Conservation (phyloP, 2,888 invertebrate genomes). For the Nemurella pictetii region DNA sequence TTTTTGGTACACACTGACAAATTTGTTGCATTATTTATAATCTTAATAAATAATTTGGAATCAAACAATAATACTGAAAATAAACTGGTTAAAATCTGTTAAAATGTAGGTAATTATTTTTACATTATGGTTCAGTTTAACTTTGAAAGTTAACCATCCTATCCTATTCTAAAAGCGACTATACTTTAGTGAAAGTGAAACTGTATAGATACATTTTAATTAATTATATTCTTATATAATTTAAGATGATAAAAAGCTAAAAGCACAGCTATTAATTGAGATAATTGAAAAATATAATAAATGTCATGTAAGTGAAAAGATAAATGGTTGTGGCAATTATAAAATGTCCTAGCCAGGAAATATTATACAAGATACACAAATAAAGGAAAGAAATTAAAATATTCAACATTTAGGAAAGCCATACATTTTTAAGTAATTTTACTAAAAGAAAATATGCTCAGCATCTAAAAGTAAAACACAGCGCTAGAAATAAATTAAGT, state of each 20-base stretch:
- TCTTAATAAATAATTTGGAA: background rate
- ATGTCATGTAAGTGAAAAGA: no score
- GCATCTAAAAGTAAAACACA: no score
- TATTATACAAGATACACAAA: no score
- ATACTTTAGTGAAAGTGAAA: background rate
- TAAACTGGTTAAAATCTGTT: background rate
- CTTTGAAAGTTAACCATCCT: background rate
- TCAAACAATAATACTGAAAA: background rate
- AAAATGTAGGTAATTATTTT: background rate
- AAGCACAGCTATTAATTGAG: background rate
- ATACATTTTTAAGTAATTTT: no score
- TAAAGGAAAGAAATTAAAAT: no score
- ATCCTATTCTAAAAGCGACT: background rate
- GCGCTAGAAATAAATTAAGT: no score
- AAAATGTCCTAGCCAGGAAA: no score
- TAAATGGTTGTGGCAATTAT: background rate
- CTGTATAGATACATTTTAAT: background rate
- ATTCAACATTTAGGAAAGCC: no score
- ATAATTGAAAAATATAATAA: background rate
- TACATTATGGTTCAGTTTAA: background rate
- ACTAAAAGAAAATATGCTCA: no score
- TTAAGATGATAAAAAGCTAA: background rate
- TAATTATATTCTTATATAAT: background rate
- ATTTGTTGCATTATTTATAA: background rate
- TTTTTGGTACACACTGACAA: background rate